These are phyloP conservation scores for Lasioglossum zephyrum DNA, from an alignment of 2,888 invertebrate species.

Conservation along the genomic window DNA sequence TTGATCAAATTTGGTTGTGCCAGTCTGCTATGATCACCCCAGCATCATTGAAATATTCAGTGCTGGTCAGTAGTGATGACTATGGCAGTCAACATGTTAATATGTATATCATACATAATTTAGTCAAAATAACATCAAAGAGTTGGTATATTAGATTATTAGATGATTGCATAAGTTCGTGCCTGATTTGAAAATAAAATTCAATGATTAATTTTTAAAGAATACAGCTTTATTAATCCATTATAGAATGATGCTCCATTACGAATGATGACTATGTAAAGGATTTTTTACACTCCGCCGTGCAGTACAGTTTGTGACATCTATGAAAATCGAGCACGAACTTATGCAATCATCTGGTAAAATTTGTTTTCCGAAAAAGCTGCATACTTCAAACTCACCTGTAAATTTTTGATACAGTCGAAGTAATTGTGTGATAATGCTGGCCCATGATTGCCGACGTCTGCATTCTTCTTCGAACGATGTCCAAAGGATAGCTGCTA, in stretches of 20 bases:
- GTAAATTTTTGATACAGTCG: slow-evolving; percentile 89
- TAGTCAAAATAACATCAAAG: not conserved
- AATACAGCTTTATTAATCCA: too few relatives aligned
- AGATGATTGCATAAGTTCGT: too few relatives aligned
- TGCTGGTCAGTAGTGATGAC: not conserved
- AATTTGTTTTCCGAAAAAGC: not conserved
- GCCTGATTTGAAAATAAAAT: too few relatives aligned
- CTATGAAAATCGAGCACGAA: too few relatives aligned
- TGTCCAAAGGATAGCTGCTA: slow-evolving; percentile 98
- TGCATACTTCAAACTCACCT: slow-evolving; percentile 85
- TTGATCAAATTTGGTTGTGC: not conserved
- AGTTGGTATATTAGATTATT: not conserved
- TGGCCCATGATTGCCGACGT: slow-evolving; percentile 86
- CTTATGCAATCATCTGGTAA: not conserved
- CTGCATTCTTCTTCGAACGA: slow-evolving; percentile 92
- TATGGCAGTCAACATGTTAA: not conserved
- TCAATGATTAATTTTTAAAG: too few relatives aligned
- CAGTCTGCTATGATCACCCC: not conserved
- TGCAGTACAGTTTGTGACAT: too few relatives aligned
- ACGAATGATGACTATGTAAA: too few relatives aligned
- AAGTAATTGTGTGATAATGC: slow-evolving; percentile 86
- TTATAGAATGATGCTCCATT: too few relatives aligned
- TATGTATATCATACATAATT: not conserved
- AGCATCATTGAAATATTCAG: not conserved
- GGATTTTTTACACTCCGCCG: too few relatives aligned